These are phyloP conservation scores for Sebastes ruberrimus DNA, from an alignment of 2,797 vertebrate species.

Conservation along the genomic window DNA sequence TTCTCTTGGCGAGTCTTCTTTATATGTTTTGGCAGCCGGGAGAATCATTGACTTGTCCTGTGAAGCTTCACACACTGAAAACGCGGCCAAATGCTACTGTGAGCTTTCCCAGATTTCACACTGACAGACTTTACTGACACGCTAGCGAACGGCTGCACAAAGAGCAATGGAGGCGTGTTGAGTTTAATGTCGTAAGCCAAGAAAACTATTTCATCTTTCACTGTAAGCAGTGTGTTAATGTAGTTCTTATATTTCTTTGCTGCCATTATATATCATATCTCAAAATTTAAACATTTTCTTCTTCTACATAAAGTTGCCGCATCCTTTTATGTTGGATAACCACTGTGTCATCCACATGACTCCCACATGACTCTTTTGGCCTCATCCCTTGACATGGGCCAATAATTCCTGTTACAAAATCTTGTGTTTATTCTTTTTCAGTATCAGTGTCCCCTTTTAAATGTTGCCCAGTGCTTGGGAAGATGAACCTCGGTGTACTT, in stretches of 20 bases:
- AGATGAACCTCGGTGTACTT: conserved; percentile 62
- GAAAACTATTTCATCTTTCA: conserved; percentile 13
- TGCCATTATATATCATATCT: background rate
- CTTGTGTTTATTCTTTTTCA: conserved; percentile 53
- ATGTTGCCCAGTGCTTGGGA: conserved; percentile 46
- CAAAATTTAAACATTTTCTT: background rate
- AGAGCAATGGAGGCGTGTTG: conserved; percentile 11
- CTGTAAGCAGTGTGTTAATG: background rate
- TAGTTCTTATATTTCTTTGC: background rate
- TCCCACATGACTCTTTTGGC: background rate
- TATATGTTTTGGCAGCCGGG: conserved; percentile 62
- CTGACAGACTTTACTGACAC: conserved; percentile 39
- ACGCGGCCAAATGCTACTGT: conserved; percentile 68
- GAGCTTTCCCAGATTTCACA: conserved; percentile 68
- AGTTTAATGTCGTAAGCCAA: background rate
- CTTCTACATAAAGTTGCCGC: background rate
- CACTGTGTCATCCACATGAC: conserved; percentile 26
- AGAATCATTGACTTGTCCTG: conserved; percentile 71
- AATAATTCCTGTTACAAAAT: conserved; percentile 32
- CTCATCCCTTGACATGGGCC: conserved; percentile 15
- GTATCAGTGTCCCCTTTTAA: conserved; percentile 51
- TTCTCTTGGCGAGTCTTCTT: conserved; percentile 44
- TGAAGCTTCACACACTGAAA: conserved; percentile 66
- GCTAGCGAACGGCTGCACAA: conserved; percentile 25
- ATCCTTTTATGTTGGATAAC: conserved; percentile 3